These are phyloP conservation scores for Corythoichthys haematopterus DNA, from an alignment of 2,113 vertebrate genomes.

Conservation along the genomic window DNA sequence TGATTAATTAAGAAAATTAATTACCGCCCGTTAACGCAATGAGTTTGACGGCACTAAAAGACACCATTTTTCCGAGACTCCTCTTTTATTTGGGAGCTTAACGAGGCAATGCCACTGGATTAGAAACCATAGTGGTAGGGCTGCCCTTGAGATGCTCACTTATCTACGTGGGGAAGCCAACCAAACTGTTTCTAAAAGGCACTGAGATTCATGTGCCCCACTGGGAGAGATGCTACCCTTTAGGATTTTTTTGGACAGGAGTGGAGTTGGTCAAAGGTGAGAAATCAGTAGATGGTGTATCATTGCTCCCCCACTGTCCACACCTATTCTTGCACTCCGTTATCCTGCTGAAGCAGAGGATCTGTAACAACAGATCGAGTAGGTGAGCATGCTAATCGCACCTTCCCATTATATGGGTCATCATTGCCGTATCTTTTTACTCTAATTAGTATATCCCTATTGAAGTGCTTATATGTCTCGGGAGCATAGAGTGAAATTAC, in stretches of 20 bases:
- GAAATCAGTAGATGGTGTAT: neutral
- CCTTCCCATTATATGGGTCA: neutral
- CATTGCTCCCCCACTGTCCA: neutral
- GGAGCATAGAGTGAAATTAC: neutral
- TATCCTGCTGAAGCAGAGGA: neutral
- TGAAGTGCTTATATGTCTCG: neutral
- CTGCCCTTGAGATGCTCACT: neutral
- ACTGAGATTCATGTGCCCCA: neutral
- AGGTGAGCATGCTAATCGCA: neutral
- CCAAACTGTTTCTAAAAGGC: neutral
- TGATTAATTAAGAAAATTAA: too few species aligned
- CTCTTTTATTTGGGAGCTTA: neutral
- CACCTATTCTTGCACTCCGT: neutral
- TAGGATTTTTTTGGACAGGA: neutral
- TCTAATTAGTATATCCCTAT: neutral
- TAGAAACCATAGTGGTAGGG: neutral
- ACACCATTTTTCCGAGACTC: neutral
- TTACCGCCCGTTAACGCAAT: too few species aligned
- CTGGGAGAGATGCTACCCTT: neutral
- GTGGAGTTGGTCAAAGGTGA: neutral
- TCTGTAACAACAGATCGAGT: neutral
- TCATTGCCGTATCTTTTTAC: neutral
- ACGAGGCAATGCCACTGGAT: neutral
- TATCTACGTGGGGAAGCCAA: neutral
- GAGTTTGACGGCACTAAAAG: neutral